These are phyloP conservation scores for Centropristis striata DNA, from an alignment of 2,113 vertebrate genomes.

Conservation along the genomic window DNA sequence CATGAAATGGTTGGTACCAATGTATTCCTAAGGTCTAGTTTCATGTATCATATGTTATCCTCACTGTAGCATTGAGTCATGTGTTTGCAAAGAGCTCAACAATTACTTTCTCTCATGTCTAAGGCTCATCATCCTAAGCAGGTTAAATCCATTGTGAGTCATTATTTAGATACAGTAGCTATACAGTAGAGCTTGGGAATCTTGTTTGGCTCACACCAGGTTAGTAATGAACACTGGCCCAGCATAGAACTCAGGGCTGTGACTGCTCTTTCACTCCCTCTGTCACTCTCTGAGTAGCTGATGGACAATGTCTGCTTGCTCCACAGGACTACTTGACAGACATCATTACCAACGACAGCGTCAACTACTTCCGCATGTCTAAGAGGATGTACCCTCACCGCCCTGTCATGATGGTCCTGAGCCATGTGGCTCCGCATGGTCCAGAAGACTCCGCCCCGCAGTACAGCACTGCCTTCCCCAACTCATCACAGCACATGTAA, in stretches of 20 bases:
- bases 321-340: conserved; percentile 96
- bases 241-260: neutral
- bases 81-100: neutral
- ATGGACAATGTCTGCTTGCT: conserved; percentile 29
- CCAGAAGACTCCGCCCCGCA: conserved; percentile 97
- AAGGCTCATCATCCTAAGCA: too few relatives aligned
- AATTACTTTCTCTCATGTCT: neutral
- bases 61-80: too few relatives aligned
- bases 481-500: conserved; percentile 98
- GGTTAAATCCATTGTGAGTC: neutral
- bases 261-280: conserved; percentile 13
- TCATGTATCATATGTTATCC: too few relatives aligned
- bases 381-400: conserved; percentile 97
- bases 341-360: conserved; percentile 96
- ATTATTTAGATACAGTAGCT: neutral
- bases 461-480: conserved; percentile 93
- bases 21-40: too few relatives aligned
- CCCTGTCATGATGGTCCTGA: conserved; percentile 96
- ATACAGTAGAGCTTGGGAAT: neutral
- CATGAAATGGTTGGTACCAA: too few relatives aligned
- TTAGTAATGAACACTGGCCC: neutral
- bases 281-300: conserved; percentile 26
- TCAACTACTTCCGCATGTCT: conserved; percentile 95
- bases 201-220: neutral
- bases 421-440: conserved; percentile 96